These are phyloP conservation scores for Cerceris rybyensis DNA, from an alignment of 2,888 invertebrate genomes.

Conservation along the genomic window DNA sequence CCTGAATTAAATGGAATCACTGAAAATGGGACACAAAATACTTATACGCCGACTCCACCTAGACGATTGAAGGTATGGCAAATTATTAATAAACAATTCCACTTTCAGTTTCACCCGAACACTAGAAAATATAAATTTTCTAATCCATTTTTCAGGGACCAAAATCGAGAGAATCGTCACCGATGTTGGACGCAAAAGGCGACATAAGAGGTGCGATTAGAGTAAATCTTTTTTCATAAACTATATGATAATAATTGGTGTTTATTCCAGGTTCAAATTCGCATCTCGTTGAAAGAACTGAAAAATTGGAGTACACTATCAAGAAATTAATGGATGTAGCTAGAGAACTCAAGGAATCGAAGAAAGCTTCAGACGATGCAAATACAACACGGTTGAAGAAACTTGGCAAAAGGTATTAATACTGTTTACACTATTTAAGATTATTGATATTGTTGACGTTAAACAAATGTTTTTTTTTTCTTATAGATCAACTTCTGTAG, in stretches of 20 bases:
- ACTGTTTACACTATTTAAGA: not conserved
- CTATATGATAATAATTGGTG: slow-evolving; percentile 9
- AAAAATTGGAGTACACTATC: slow-evolving; percentile 79
- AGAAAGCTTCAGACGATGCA: slow-evolving; percentile 74
- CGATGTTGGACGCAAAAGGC: slow-evolving; percentile 89
- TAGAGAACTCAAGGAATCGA: slow-evolving; percentile 78
- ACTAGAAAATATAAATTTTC: slow-evolving; percentile 14
- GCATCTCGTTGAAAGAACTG: slow-evolving; percentile 72
- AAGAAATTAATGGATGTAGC: slow-evolving; percentile 79
- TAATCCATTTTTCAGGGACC: slow-evolving; percentile 83
- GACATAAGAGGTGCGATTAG: slow-evolving; percentile 81
- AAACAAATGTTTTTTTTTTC: slow-evolving; percentile 36
- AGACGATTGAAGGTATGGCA: slow-evolving; percentile 85
- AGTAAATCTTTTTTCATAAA: not conserved
- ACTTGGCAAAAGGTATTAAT: slow-evolving; percentile 75
- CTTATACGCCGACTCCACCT: slow-evolving; percentile 88
- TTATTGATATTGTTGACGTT: not conserved
- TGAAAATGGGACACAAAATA: slow-evolving; percentile 81
- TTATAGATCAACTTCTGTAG: slow-evolving; percentile 86
- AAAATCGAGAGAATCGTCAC: slow-evolving; percentile 88
- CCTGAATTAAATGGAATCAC: slow-evolving; percentile 86
- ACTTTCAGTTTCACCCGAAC: no score
- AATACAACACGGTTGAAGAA: slow-evolving; percentile 73
- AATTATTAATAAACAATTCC: not conserved
- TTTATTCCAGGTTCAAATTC: slow-evolving; percentile 62